phyloP scores from a whole-genome alignment of 2,113 vertebrate genomes.

The Phaethon lepturus region DNA sequence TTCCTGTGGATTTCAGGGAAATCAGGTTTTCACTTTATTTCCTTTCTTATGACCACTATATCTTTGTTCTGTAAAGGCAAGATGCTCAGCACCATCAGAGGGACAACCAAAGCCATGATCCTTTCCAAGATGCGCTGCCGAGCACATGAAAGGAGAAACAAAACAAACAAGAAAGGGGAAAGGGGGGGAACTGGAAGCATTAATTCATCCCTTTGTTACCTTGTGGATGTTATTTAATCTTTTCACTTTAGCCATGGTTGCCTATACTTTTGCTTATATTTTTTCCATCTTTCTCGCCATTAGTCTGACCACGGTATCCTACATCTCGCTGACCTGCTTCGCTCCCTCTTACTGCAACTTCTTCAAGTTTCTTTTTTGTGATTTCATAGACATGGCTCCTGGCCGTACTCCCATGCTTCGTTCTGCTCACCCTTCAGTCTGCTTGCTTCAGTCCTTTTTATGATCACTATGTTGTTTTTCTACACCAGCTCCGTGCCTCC shows the following conservation, averaged over 20 bases:
- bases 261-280: neutral
- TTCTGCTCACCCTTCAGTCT: neutral
- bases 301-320: neutral
- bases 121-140: neutral
- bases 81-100: neutral
- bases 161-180: neutral
- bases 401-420: neutral
- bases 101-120: fast-evolving
- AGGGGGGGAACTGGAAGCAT: neutral
- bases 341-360: neutral
- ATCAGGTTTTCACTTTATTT: neutral
- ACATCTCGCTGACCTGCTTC: neutral
- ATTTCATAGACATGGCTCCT: neutral
- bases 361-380: neutral
- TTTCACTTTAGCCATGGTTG: neutral
- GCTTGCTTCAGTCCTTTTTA: neutral
- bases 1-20: neutral
- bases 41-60: neutral
- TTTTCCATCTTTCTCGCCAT: neutral
- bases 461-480: neutral
- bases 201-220: neutral
- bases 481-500: neutral
- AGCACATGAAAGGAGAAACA: neutral
- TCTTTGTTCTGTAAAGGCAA: neutral
- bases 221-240: neutral